Evolutionary conservation across 1,140 invertebrate species (phyloP).

Genomic region (Eurosta solidaginis): DNA sequence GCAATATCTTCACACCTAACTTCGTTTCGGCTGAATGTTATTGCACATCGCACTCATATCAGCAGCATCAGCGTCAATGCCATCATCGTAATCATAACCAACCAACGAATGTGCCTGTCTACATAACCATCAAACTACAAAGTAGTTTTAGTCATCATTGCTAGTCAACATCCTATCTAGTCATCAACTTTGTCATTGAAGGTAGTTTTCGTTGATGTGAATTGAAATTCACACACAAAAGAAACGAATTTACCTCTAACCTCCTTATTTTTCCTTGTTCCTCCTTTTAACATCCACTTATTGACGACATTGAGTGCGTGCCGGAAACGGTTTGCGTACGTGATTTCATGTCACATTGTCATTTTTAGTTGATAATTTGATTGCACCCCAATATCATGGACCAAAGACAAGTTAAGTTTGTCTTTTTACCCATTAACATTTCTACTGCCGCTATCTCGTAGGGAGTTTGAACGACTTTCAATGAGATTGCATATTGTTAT

Average conservation of each 20-base stretch:
- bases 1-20: not conserved
- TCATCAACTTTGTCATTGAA: constrained; percentile 1
- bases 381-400: constrained; percentile 10
- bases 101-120: not conserved
- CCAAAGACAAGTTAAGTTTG: too few relatives aligned
- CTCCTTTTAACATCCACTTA: too few relatives aligned
- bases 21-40: not conserved
- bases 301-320: not conserved
- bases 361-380: constrained; percentile 28
- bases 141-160: not conserved
- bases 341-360: constrained; percentile 27
- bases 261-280: too few relatives aligned
- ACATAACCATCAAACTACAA: not conserved
- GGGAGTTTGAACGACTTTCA: too few relatives aligned
- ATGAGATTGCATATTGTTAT: too few relatives aligned
- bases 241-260: not conserved
- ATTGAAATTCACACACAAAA: not conserved
- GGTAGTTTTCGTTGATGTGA: not conserved
- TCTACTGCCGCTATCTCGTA: not conserved
- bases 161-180: not conserved
- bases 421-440: too few relatives aligned
- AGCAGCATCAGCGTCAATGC: not conserved
- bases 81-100: not conserved
- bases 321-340: constrained; percentile 25
- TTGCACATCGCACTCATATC: not conserved